Conservation (phyloP, 1,140 invertebrate species). For the Chionoecetes opilio region DNA sequence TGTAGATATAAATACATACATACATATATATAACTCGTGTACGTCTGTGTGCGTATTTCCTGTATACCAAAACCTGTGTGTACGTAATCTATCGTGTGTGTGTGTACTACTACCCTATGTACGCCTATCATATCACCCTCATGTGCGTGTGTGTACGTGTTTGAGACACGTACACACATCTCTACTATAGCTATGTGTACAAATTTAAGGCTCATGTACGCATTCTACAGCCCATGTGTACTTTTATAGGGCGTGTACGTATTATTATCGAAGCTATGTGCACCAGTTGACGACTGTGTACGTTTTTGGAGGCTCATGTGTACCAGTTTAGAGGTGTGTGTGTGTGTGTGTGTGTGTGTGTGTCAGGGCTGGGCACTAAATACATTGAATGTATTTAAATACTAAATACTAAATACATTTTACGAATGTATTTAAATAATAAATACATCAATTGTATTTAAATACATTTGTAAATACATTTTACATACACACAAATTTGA, state of each 20-base stretch:
- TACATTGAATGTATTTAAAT: too few relatives aligned
- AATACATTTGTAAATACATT: too few relatives aligned
- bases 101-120: too few relatives aligned
- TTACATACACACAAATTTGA: too few relatives aligned
- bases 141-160: too few relatives aligned
- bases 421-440: too few relatives aligned
- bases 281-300: background rate
- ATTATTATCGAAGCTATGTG: background rate
- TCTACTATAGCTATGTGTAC: too few relatives aligned
- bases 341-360: background rate
- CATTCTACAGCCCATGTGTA: background rate
- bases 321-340: background rate
- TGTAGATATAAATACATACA: slow-evolving; percentile 40
- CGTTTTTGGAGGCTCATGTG: background rate
- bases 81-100: too few relatives aligned
- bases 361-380: background rate
- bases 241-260: background rate
- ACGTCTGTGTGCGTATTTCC: background rate
- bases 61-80: slow-evolving; percentile 38
- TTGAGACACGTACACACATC: too few relatives aligned
- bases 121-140: background rate
- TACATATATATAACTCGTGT: background rate
- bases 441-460: too few relatives aligned
- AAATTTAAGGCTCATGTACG: background rate
- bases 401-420: too few relatives aligned